Conservation (phyloP, 64 coral and sea anemone species). For the Cladopsammia gracilis region DNA sequence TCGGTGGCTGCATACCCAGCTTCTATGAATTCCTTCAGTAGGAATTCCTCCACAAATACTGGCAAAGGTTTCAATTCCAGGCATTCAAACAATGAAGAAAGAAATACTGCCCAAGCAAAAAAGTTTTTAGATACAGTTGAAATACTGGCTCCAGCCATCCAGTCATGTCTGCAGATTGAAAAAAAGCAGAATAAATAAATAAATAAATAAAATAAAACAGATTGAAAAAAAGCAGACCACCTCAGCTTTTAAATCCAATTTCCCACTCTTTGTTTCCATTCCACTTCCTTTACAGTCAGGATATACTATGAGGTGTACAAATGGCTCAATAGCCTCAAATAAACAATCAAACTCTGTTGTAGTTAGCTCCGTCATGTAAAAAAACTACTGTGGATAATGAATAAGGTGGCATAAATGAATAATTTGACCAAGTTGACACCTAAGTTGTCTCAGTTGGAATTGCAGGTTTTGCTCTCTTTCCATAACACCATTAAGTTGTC, state of each 20-base stretch:
- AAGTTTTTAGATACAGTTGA: slow-evolving; percentile 29
- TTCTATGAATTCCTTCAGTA: slow-evolving; percentile 17
- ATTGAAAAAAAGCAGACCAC: slow-evolving; percentile 38
- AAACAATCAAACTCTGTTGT: slow-evolving; percentile 51
- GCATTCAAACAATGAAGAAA: slow-evolving; percentile 27
- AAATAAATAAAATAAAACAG: too few relatives aligned
- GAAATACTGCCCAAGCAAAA: slow-evolving; percentile 52
- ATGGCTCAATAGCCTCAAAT: slow-evolving; percentile 52
- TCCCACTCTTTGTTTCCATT: background rate
- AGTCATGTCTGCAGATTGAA: background rate
- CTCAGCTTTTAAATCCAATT: slow-evolving; percentile 40
- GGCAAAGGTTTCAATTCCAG: slow-evolving; percentile 36
- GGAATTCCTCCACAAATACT: slow-evolving; percentile 6
- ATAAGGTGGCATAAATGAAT: background rate
- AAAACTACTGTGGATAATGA: slow-evolving; percentile 1
- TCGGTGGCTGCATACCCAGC: slow-evolving; percentile 1
- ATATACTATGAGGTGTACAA: slow-evolving; percentile 11
- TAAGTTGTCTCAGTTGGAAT: slow-evolving; percentile 7
- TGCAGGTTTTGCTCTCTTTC: too few relatives aligned
- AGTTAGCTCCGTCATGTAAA: slow-evolving; percentile 30
- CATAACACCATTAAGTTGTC: too few relatives aligned
- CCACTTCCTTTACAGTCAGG: slow-evolving; percentile 39
- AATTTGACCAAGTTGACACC: background rate
- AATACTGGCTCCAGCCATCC: slow-evolving; percentile 24
- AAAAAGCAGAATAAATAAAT: too few relatives aligned